These are phyloP conservation scores for Mergus octosetaceus DNA, from an alignment of 2,797 vertebrate genomes.

Conservation along the genomic window DNA sequence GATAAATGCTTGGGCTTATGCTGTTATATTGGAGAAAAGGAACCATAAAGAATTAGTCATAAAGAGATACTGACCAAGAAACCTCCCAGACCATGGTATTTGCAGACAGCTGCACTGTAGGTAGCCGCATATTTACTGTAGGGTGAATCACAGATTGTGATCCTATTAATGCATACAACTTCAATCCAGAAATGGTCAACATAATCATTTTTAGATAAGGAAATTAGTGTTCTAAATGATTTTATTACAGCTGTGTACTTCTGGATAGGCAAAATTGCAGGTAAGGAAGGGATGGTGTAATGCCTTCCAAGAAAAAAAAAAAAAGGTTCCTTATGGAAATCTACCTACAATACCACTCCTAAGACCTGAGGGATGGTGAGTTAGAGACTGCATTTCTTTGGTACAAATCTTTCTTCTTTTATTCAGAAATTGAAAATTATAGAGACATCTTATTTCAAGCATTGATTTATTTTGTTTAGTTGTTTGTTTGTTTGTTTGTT, in stretches of 20 bases:
- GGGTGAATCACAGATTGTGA: not conserved
- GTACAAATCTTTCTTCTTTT: not conserved
- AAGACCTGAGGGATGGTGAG: not conserved
- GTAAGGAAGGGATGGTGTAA: not conserved
- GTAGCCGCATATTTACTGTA: not conserved
- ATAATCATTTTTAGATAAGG: not conserved
- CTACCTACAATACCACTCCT: not conserved
- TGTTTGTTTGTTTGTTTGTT: not conserved
- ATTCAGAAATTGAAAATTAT: not conserved
- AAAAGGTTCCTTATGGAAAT: not conserved
- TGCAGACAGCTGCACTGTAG: not conserved
- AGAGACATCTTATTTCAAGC: not conserved
- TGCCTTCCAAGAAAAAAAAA: not conserved
- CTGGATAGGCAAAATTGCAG: not conserved
- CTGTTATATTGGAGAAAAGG: not conserved
- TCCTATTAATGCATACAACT: not conserved
- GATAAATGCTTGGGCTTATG: not conserved
- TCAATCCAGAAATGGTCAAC: not conserved
- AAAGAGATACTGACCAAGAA: not conserved
- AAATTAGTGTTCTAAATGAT: not conserved
- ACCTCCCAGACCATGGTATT: not conserved
- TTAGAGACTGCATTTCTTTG: not conserved
- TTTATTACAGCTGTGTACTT: not conserved
- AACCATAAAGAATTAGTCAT: not conserved
- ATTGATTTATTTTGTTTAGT: fast-evolving